phyloP scores from a whole-genome alignment of 2,888 invertebrate genomes.

The Platycnemis pennipes region DNA sequence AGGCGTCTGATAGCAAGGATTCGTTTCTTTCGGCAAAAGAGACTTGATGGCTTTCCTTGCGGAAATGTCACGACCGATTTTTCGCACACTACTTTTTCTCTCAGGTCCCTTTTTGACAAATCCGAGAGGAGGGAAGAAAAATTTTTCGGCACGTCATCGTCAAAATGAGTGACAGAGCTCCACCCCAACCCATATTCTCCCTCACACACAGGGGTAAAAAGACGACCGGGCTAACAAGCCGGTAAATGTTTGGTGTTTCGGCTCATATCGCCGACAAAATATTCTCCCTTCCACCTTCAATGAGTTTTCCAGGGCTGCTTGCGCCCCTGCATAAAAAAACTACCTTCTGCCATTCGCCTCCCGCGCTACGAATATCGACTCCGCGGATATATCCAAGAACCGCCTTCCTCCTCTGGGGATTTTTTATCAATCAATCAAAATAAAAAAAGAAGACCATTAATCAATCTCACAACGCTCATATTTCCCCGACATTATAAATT shows the following conservation, averaged over 20 bases:
- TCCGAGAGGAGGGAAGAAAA: background rate
- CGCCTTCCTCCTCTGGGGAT: background rate
- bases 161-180: background rate
- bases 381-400: background rate
- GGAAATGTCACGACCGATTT: too few species aligned
- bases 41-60: too few species aligned
- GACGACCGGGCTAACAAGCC: background rate
- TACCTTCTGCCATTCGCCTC: background rate
- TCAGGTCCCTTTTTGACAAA: too few species aligned
- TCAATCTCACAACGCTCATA: background rate
- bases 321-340: background rate
- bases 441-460: background rate
- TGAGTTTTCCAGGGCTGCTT: background rate
- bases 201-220: too few species aligned
- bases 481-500: conserved; percentile 11
- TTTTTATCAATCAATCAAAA: conserved; percentile 4
- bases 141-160: background rate
- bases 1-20: too few species aligned
- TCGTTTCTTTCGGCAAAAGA: too few species aligned
- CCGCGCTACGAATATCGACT: background rate
- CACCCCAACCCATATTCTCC: too few species aligned
- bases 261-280: background rate
- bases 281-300: background rate
- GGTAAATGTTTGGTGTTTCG: background rate
- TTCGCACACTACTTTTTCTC: too few species aligned